These are phyloP conservation scores for Acanthochromis polyacanthus DNA, from an alignment of 2,113 vertebrate genomes.

Conservation along the genomic window DNA sequence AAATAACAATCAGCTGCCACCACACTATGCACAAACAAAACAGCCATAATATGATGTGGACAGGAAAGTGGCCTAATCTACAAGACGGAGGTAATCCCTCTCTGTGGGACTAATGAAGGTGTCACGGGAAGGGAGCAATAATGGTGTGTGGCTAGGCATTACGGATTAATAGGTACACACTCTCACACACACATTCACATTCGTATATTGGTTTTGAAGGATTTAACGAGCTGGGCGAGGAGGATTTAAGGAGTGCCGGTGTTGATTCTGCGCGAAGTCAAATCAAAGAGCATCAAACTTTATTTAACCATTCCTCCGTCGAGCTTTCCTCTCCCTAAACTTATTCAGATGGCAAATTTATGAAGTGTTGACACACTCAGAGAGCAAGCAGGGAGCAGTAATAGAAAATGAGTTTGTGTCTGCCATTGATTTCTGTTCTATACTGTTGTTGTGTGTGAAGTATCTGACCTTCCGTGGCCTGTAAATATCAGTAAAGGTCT, in stretches of 20 bases:
- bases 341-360: slow-evolving; percentile 61
- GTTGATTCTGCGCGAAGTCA: slow-evolving; percentile 37
- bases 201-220: slow-evolving; percentile 40
- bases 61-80: slow-evolving; percentile 36
- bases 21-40: background rate
- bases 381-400: slow-evolving; percentile 27
- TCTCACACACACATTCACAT: background rate
- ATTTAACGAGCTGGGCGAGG: slow-evolving; percentile 39
- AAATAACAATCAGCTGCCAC: slow-evolving; percentile 14
- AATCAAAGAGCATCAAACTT: slow-evolving; percentile 56
- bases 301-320: slow-evolving; percentile 44
- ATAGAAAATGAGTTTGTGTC: slow-evolving; percentile 46
- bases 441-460: slow-evolving; percentile 53
- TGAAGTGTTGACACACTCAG: slow-evolving; percentile 61
- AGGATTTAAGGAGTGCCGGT: slow-evolving; percentile 56
- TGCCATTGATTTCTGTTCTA: slow-evolving; percentile 59
- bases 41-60: background rate
- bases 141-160: slow-evolving; percentile 68
- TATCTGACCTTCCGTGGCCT: slow-evolving; percentile 67
- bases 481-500: slow-evolving; percentile 75
- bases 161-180: slow-evolving; percentile 64
- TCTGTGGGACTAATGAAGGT: slow-evolving; percentile 71
- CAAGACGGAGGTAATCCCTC: slow-evolving; percentile 56
- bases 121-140: slow-evolving; percentile 68
- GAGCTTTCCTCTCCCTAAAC: slow-evolving; percentile 34